phyloP scores from a whole-genome alignment of 2,888 invertebrate species.

The Odontocolon sp. region DNA sequence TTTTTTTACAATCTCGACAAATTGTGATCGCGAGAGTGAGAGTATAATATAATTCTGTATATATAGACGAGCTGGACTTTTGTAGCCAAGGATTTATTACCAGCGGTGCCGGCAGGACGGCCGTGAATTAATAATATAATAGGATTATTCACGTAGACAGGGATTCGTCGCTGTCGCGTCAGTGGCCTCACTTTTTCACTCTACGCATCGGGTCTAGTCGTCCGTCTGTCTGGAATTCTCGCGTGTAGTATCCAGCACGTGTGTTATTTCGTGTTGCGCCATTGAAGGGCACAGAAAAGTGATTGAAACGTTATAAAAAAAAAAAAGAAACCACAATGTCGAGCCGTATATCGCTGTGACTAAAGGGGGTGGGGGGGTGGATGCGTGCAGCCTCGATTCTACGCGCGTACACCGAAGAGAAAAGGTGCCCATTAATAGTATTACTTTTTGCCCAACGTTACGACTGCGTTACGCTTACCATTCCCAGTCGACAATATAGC shows the following conservation, averaged over 20 bases:
- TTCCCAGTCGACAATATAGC: slow-evolving; percentile 1
- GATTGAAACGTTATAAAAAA: slow-evolving; percentile 10
- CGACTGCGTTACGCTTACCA: slow-evolving; percentile 15
- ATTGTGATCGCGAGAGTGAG: not conserved
- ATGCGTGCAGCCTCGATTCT: slow-evolving; percentile 21
- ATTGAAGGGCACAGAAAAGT: not conserved
- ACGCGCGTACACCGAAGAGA: not conserved
- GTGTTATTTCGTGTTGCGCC: slow-evolving; percentile 25
- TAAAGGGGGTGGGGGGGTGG: not conserved
- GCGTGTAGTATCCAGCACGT: slow-evolving; percentile 12
- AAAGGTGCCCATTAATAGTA: slow-evolving; percentile 57
- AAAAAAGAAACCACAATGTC: slow-evolving; percentile 25
- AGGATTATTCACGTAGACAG: slow-evolving; percentile 12
- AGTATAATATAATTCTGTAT: not conserved
- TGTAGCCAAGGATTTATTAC: slow-evolving; percentile 15
- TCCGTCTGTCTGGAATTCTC: slow-evolving; percentile 16
- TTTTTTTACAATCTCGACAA: not conserved
- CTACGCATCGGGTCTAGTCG: slow-evolving; percentile 18
- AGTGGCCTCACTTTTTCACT: not conserved
- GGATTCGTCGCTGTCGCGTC: slow-evolving; percentile 18
- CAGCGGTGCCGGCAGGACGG: not conserved
- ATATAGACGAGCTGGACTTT: not conserved
- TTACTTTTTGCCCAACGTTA: slow-evolving; percentile 51
- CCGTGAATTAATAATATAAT: slow-evolving; percentile 40
- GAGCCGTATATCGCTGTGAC: slow-evolving; percentile 9